Percentiles rank a stretch among this genome's conserved stretches.
Conservation (phyloP, 64 coral and sea anemone genomes). For the Stichodactyla mertensii region DNA sequence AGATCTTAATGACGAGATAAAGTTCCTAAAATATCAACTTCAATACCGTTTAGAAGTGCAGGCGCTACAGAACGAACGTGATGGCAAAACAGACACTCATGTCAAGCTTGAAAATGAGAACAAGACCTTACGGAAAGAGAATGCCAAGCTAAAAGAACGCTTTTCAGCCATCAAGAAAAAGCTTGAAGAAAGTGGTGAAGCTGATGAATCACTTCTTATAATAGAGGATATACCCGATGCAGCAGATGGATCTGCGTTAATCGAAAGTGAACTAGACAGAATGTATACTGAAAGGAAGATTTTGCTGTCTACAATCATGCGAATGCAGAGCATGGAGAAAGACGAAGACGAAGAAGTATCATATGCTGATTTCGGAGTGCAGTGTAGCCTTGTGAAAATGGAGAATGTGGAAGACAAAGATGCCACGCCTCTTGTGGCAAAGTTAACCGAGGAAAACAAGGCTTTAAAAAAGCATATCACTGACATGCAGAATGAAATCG, state of each 20-base stretch:
- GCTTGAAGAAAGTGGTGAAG: conserved; percentile 40
- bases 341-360: conserved; percentile 44
- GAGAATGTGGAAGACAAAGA: neutral
- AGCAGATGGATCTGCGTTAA: conserved; percentile 4
- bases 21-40: conserved; percentile 80
- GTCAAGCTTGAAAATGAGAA: conserved; percentile 48
- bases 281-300: conserved; percentile 77
- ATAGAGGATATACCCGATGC: conserved; percentile 24
- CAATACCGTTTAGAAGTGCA: conserved; percentile 69
- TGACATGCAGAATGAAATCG: conserved; percentile 47
- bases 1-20: conserved; percentile 69
- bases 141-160: conserved; percentile 53
- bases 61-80: conserved; percentile 32
- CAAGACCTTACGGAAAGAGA: conserved; percentile 71
- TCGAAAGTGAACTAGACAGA: conserved; percentile 50
- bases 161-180: conserved; percentile 50
- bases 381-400: neutral
- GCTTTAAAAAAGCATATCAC: conserved; percentile 39
- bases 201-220: conserved; percentile 41
- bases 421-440: conserved; percentile 17
- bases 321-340: conserved; percentile 47
- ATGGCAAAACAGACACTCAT: neutral
- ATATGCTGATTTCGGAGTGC: conserved; percentile 27
- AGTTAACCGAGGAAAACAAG: conserved; percentile 48
- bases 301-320: conserved; percentile 71